These are phyloP conservation scores for Asbolus verrucosus DNA, from an alignment of 1,140 invertebrate genomes.

Conservation along the genomic window DNA sequence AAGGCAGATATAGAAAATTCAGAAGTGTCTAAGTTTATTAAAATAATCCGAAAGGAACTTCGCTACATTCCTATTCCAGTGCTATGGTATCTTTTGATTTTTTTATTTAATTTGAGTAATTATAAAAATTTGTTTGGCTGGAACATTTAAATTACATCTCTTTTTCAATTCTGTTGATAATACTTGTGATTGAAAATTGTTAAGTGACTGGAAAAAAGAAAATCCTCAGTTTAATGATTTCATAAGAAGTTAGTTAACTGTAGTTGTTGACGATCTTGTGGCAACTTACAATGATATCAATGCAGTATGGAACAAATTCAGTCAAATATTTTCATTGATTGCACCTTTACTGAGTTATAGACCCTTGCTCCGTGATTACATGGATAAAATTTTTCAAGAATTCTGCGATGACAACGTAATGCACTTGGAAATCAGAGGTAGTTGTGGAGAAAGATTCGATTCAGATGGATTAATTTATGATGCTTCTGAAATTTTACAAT, in stretches of 20 bases:
- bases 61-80: background rate
- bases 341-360: conserved; percentile 73
- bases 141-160: conserved; percentile 60
- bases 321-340: conserved; percentile 72
- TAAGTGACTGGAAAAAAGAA: conserved; percentile 68
- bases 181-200: conserved; percentile 70
- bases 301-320: conserved; percentile 77
- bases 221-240: conserved; percentile 68
- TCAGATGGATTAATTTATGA: conserved; percentile 66
- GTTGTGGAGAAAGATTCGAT: conserved; percentile 61
- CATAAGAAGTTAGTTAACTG: conserved; percentile 70
- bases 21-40: conserved; percentile 3
- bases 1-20: background rate
- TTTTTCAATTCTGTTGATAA: conserved; percentile 58
- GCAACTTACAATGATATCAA: conserved; percentile 72
- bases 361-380: conserved; percentile 77
- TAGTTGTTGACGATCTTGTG: conserved; percentile 72
- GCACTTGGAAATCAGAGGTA: conserved; percentile 76
- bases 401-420: conserved; percentile 81
- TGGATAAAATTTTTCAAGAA: conserved; percentile 76
- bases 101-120: conserved; percentile 61
- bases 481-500: conserved; percentile 62
- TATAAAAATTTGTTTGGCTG: too few species aligned
- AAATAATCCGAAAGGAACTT: background rate
- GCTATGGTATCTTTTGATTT: background rate